Evolutionary conservation across 2,888 invertebrate genomes (phyloP).

Genomic region (Hybos culiciformis): DNA sequence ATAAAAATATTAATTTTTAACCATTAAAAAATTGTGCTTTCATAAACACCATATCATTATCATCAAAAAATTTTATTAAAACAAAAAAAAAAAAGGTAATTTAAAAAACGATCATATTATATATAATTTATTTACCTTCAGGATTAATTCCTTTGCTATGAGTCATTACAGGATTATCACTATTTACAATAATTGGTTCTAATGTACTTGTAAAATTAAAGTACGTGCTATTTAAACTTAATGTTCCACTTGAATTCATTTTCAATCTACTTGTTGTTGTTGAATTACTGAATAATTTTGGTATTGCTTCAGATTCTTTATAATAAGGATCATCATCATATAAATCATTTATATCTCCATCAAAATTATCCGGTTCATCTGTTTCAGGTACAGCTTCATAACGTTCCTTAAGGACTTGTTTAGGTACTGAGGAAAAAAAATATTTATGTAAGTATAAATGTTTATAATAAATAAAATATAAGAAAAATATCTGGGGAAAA

Average conservation of each 20-base stretch:
- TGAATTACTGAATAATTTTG: conserved; percentile 34
- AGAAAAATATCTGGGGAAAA: too few relatives aligned
- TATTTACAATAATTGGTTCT: conserved; percentile 10
- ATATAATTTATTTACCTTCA: too few relatives aligned
- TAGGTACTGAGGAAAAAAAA: conserved; percentile 58
- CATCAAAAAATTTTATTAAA: too few relatives aligned
- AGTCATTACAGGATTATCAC: conserved; percentile 31
- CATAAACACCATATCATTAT: too few relatives aligned
- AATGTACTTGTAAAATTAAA: neutral
- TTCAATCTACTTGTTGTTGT: conserved; percentile 19
- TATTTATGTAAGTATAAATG: neutral
- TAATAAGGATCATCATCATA: conserved; percentile 43
- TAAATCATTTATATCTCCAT: conserved; percentile 40
- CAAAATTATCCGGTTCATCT: conserved; percentile 52
- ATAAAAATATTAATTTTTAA: too few relatives aligned
- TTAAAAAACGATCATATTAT: too few relatives aligned
- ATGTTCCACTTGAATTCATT: conserved; percentile 1
- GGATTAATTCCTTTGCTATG: conserved; percentile 30
- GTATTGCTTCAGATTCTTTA: conserved; percentile 43
- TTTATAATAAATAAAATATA: too few relatives aligned
- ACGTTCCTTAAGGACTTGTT: conserved; percentile 68
- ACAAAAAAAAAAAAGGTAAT: too few relatives aligned
- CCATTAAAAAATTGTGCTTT: too few relatives aligned
- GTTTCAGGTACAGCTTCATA: conserved; percentile 66
- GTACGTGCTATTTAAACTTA: conserved; percentile 1